Conservation (phyloP, 2,113 vertebrate genomes). For the Nettapus auritus region DNA sequence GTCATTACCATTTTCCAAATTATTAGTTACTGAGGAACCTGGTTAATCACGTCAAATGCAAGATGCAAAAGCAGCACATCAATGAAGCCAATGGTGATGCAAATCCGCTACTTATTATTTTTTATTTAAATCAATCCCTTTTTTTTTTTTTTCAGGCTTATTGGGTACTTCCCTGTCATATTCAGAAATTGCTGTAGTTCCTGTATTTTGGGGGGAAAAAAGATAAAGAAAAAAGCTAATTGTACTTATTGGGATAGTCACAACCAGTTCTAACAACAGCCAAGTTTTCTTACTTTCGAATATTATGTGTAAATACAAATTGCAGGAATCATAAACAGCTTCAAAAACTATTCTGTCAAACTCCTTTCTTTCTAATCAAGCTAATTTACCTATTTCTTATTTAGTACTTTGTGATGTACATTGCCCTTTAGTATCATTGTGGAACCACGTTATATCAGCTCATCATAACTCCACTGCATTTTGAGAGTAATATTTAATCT, state of each 20-base stretch:
- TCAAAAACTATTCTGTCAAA: background rate
- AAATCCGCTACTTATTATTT: background rate
- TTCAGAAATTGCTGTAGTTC: background rate
- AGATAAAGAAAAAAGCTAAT: background rate
- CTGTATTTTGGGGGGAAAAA: background rate
- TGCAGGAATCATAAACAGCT: background rate
- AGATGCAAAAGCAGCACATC: background rate
- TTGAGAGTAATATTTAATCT: background rate
- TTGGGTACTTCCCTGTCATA: background rate
- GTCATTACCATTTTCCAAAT: background rate
- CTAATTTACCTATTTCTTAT: background rate
- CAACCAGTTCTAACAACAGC: background rate
- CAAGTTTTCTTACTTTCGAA: background rate
- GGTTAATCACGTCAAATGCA: background rate
- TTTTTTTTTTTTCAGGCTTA: background rate
- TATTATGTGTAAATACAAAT: background rate
- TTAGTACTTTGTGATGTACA: background rate
- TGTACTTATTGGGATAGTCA: background rate
- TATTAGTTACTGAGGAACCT: background rate
- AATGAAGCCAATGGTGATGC: background rate
- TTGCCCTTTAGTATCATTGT: background rate
- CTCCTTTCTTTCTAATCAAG: background rate
- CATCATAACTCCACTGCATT: background rate
- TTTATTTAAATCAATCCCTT: background rate
- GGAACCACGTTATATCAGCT: background rate